Conservation (phyloP, 2,797 vertebrate species). For the Melanotaenia trifasciata region DNA sequence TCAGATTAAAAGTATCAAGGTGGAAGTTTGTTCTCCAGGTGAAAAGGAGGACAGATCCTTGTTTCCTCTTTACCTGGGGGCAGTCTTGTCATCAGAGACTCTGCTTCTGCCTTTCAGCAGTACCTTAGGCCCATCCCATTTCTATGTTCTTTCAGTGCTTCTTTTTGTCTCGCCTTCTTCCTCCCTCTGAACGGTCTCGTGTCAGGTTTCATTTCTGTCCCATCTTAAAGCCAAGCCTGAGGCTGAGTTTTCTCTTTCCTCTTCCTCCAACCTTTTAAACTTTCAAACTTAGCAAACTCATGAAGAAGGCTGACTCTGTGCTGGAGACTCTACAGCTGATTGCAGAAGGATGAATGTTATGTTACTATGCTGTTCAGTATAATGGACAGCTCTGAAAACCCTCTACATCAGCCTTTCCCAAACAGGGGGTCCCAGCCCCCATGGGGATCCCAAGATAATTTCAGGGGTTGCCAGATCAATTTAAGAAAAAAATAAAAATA, state of each 20-base stretch:
- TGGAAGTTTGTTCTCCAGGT: slow-evolving; percentile 7
- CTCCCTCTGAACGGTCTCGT: slow-evolving; percentile 14
- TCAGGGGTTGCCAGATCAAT: too few relatives aligned
- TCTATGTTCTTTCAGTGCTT: slow-evolving; percentile 1
- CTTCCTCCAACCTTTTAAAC: neutral
- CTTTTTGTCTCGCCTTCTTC: slow-evolving; percentile 1
- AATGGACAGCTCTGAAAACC: neutral
- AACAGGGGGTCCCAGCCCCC: too few relatives aligned
- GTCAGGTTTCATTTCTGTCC: slow-evolving; percentile 45
- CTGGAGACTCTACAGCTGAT: neutral
- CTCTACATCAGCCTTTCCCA: neutral
- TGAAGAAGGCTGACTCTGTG: neutral
- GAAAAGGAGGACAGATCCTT: neutral
- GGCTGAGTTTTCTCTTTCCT: slow-evolving; percentile 8
- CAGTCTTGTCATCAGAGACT: neutral
- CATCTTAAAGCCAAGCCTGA: slow-evolving; percentile 39
- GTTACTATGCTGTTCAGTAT: neutral
- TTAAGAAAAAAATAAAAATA: too few relatives aligned
- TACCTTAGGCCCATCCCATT: slow-evolving; percentile 5
- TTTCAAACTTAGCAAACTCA: neutral
- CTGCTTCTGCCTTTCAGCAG: neutral
- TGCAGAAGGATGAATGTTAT: neutral
- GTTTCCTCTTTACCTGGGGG: neutral
- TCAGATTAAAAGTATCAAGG: slow-evolving; percentile 4
- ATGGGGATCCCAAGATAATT: too few relatives aligned